Conservation (phyloP, 2,888 invertebrate genomes). For the Eucera pruinosa region DNA sequence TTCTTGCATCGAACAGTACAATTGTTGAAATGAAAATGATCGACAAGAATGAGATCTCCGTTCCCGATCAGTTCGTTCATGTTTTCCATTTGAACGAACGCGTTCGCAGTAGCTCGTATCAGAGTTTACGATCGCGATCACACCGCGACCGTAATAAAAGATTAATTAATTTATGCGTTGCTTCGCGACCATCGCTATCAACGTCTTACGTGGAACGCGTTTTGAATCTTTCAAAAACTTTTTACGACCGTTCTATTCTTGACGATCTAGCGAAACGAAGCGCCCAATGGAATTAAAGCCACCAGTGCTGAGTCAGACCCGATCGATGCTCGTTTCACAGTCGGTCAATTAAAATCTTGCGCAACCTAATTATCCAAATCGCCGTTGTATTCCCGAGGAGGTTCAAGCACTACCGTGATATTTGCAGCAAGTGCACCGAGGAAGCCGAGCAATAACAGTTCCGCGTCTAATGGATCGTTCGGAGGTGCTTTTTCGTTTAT, state of each 20-base stretch:
- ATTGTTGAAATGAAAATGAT: too few species aligned
- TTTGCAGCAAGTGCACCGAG: neutral
- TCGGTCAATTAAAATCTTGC: conserved; percentile 21
- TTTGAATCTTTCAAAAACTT: neutral
- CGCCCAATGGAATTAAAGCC: conserved; percentile 10
- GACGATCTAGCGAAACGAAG: neutral
- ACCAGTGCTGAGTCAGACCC: neutral
- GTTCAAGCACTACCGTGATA: neutral
- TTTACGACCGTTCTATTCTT: conserved; percentile 4
- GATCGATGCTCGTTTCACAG: conserved; percentile 21
- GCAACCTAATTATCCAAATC: conserved; percentile 36
- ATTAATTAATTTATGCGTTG: conserved; percentile 29
- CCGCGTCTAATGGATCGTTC: conserved; percentile 25
- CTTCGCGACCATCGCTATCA: neutral
- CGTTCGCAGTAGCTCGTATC: conserved; percentile 3
- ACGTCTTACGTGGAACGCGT: neutral
- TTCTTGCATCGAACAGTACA: too few species aligned
- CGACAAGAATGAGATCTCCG: too few species aligned
- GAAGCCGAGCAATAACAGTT: neutral
- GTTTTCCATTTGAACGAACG: neutral
- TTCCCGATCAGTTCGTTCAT: too few species aligned
- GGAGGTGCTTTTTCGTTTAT: conserved; percentile 25
- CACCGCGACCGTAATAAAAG: conserved; percentile 7
- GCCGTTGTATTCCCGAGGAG: neutral
- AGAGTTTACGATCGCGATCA: conserved; percentile 10